Evolutionary conservation across 2,797 vertebrate species (phyloP).

Genomic region (Argyrosomus regius): DNA sequence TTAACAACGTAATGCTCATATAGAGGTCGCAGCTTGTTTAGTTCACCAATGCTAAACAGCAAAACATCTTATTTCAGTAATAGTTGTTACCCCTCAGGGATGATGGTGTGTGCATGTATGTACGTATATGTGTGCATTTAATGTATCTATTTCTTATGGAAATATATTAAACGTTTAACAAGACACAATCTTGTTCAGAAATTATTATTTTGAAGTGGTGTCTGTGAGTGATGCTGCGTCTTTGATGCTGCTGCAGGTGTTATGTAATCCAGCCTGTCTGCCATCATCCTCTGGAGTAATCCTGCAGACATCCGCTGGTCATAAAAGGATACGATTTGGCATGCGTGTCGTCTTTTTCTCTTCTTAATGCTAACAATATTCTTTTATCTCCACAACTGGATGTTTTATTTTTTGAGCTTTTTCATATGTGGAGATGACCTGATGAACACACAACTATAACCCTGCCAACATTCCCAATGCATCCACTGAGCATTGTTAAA

Average conservation of each 20-base stretch:
- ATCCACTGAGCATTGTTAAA: no score
- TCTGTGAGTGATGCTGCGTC: constrained; percentile 9
- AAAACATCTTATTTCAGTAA: background rate
- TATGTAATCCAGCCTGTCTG: constrained; percentile 49
- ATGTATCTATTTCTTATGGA: background rate
- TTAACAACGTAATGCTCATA: background rate
- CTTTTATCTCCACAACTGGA: fast-evolving
- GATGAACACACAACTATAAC: no score
- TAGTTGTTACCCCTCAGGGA: background rate
- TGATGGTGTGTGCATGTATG: background rate
- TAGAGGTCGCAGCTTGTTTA: background rate
- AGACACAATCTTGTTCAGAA: no score
- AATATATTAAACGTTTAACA: background rate
- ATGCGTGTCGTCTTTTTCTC: background rate
- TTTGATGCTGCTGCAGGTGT: constrained; percentile 24
- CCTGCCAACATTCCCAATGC: background rate
- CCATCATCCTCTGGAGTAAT: constrained; percentile 35
- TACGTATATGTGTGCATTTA: background rate
- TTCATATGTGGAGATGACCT: no score
- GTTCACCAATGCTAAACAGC: background rate
- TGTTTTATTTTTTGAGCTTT: background rate
- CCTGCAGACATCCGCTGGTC: constrained; percentile 7
- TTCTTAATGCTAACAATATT: background rate
- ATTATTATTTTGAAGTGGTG: constrained; percentile 12
- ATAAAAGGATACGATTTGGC: background rate